phyloP scores from a whole-genome alignment of 64 coral and sea anemone genomes.

The Acropora yongei region DNA sequence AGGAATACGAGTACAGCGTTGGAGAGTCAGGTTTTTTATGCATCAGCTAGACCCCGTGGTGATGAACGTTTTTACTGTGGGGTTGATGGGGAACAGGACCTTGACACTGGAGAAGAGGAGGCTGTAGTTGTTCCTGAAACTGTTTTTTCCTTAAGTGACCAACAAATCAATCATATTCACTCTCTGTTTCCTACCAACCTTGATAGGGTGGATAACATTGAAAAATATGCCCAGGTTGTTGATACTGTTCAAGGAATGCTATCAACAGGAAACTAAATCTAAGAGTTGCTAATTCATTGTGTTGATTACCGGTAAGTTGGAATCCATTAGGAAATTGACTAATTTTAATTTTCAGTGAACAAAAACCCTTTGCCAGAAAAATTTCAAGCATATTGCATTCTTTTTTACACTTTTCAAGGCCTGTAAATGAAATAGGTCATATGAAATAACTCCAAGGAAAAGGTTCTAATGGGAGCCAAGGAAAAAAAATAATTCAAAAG shows the following conservation, averaged over 20 bases:
- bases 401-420: background rate
- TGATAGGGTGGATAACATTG: conserved; percentile 3
- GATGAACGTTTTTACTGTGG: conserved; percentile 13
- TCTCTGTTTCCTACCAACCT: background rate
- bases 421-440: no score
- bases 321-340: conserved; percentile 2
- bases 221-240: conserved; percentile 32
- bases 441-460: no score
- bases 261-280: conserved; percentile 25
- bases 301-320: conserved; percentile 9
- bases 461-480: no score
- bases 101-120: conserved; percentile 13
- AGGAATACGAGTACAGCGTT: conserved; percentile 58
- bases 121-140: conserved; percentile 45
- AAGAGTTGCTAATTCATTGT: conserved; percentile 15
- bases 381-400: conserved; percentile 19
- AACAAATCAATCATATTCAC: conserved; percentile 32
- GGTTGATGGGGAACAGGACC: conserved; percentile 19
- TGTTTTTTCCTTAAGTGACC: background rate
- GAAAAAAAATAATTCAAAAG: no score
- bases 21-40: conserved; percentile 20
- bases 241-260: conserved; percentile 32
- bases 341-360: no score
- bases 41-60: conserved; percentile 56
- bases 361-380: no score